These are phyloP conservation scores for Frankliniella fusca DNA, from an alignment of 2,888 invertebrate genomes.

Conservation along the genomic window DNA sequence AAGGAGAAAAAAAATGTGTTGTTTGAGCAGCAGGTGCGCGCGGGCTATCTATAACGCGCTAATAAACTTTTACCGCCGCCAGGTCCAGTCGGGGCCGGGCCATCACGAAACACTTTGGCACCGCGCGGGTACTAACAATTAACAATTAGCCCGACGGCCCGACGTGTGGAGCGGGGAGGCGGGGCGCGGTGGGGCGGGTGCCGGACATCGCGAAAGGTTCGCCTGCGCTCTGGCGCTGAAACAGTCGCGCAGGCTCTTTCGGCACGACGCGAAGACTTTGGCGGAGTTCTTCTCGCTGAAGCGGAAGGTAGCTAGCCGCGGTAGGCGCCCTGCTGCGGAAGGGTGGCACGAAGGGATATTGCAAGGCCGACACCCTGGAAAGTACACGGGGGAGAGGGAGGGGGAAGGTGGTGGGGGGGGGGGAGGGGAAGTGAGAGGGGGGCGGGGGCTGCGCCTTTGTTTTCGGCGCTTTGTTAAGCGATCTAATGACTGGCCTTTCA, in stretches of 20 bases:
- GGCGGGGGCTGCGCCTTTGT: background rate
- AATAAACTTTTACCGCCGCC: constrained; percentile 7
- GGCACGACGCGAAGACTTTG: too few relatives aligned
- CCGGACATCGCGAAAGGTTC: background rate
- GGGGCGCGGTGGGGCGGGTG: background rate
- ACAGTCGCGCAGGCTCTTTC: too few relatives aligned
- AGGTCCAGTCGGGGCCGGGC: background rate
- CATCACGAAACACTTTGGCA: too few relatives aligned
- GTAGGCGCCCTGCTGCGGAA: too few relatives aligned
- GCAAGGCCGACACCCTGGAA: background rate
- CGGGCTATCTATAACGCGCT: background rate
- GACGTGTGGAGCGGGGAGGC: background rate
- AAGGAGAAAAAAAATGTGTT: too few relatives aligned
- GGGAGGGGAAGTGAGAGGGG: background rate
- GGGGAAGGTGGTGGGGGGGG: background rate
- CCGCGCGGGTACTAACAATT: background rate
- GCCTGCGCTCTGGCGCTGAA: too few relatives aligned
- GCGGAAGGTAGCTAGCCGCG: too few relatives aligned
- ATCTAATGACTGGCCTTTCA: constrained; percentile 17
- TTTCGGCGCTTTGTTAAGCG: background rate
- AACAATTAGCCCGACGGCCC: background rate
- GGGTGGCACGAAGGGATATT: too few relatives aligned
- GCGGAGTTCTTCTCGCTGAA: too few relatives aligned
- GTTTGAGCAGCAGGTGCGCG: too few relatives aligned
- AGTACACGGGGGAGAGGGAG: background rate